These are phyloP conservation scores for Pseudachorutes palmiensis DNA, from an alignment of 1,140 invertebrate species.

Conservation along the genomic window DNA sequence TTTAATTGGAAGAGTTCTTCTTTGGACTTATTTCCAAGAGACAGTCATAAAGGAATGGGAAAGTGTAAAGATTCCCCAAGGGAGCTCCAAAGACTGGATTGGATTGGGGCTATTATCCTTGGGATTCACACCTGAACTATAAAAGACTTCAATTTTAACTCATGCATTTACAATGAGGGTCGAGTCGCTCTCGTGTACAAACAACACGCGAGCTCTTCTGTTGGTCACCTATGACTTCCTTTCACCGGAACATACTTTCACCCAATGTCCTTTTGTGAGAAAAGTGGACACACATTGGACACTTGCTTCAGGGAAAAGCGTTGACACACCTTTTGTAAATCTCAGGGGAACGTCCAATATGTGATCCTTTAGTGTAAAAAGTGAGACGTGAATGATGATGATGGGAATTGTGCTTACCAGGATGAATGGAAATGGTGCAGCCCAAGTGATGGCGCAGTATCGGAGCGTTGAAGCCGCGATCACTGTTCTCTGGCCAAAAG, in stretches of 20 bases:
- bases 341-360: no score
- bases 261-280: no score
- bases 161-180: neutral
- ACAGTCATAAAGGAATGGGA: neutral
- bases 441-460: constrained; percentile 35
- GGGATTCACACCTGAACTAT: neutral
- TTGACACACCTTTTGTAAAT: no score
- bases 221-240: no score
- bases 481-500: constrained; percentile 11
- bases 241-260: no score
- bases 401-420: constrained; percentile 26
- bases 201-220: no score
- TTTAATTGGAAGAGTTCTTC: neutral
- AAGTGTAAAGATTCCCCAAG: neutral
- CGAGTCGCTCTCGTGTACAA: no score
- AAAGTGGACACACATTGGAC: no score
- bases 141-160: neutral
- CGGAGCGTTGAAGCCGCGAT: constrained; percentile 20
- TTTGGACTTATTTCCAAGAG: neutral
- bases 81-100: neutral
- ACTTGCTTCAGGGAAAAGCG: no score
- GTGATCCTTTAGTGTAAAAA: no score
- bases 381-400: neutral
- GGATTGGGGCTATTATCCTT: neutral
- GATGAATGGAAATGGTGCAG: constrained; percentile 36